A percentile compares a stretch with the other conserved stretches of the same genome.
Evolutionary conservation across 2,113 vertebrate genomes (phyloP).

Genomic region (Morone chrysops): DNA sequence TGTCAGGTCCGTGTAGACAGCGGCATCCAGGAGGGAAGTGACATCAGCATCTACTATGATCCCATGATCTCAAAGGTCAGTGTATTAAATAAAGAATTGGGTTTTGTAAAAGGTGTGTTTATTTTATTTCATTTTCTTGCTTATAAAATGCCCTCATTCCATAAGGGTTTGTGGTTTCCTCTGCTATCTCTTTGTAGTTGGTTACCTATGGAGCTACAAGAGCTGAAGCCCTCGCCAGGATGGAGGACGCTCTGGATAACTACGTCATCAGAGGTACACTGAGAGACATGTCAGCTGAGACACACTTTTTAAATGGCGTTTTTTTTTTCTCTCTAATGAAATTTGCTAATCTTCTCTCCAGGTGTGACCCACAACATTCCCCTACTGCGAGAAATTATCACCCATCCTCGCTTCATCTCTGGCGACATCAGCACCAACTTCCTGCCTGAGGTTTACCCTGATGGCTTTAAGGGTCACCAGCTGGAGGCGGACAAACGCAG

Average conservation of each 20-base stretch:
- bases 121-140: background rate
- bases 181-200: conserved; percentile 79
- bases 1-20: conserved; percentile 97
- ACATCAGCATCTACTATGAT: conserved; percentile 99
- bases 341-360: conserved; percentile 53
- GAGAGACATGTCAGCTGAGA: background rate
- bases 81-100: background rate
- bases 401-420: conserved; percentile 91
- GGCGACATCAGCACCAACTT: conserved; percentile 98
- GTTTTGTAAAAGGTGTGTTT: background rate
- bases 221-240: conserved; percentile 89
- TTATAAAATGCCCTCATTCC: background rate
- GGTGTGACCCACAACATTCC: conserved; percentile 98
- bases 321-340: background rate
- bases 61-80: conserved; percentile 99
- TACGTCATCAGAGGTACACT: conserved; percentile 94
- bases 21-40: conserved; percentile 97
- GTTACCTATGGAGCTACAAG: conserved; percentile 92
- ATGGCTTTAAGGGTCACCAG: conserved; percentile 96
- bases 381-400: conserved; percentile 94
- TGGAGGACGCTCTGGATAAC: conserved; percentile 93
- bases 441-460: conserved; percentile 95
- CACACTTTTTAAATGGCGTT: background rate
- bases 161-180: background rate
- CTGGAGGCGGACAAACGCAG: conserved; percentile 81